Base-by-base conservation (phyloP, 1,140 invertebrate species). In the Trichonephila inaurata region DNA sequence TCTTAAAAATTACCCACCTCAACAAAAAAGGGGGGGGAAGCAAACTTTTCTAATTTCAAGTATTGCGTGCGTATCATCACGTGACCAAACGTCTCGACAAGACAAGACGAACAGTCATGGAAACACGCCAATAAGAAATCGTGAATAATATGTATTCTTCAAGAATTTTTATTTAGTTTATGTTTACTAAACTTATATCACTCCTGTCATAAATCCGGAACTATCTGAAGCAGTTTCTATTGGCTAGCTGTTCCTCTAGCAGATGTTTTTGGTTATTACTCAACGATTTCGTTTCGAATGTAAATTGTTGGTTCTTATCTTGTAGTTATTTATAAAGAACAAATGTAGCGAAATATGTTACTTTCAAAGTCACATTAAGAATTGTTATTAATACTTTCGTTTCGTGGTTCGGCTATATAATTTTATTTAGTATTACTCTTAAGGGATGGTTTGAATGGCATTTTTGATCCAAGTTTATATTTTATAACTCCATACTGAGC, bases 1-100 rank as follows among this genome's bases (percentile, higher is more conserved):
- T 28, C 1, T 14, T 77, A 40, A 77, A 77, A 77, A 77, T 77
- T 28, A 77, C 33, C 14, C 4, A 33, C 40, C 28, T 19, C 28
- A 77, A 77, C 16, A 18, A 24, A 77, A 77, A 33, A 40, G 33
- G 40, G 33, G 7, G 6, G 33, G 33, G 18, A 14, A 1, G 24
- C 28, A 18, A 77, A 77, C 72, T 28, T 83, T 83, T 83, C 19
- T 51, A 83, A 83, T 44, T 83, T 83, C 58, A 58, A 24, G 19
- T n/a, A 8, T 19, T 58, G 58, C 51, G 82, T 83, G 82, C 16
- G 16, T 16, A 2, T 4, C 2, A 3, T 19, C 44, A 51, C 82
- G 82, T 83, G 82, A 83, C 21, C 44, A 14, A n/a, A 58, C 51
- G 58, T 83, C 40, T 18, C 44, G 19, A 21, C 4, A 19, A 33